phyloP scores from a whole-genome alignment of 1,140 invertebrate genomes.

The Heliconius nattereri region DNA sequence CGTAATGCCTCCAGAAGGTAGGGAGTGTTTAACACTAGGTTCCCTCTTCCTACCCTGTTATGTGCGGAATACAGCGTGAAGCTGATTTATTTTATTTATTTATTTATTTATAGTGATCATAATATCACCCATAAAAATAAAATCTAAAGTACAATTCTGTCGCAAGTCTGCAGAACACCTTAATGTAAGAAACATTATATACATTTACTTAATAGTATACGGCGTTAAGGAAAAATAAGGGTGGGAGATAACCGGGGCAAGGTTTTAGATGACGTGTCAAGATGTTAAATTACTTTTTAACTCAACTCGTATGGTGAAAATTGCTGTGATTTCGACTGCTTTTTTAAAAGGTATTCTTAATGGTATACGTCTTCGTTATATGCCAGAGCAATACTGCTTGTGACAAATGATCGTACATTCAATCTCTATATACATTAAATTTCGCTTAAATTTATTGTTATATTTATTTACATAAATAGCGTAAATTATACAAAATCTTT shows the following conservation, averaged over 20 bases:
- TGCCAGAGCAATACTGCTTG: not conserved
- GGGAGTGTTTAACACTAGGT: no score
- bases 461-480: no score
- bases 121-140: not conserved
- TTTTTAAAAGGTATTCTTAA: not conserved
- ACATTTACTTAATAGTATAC: conserved; percentile 36
- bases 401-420: not conserved
- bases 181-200: conserved; percentile 33
- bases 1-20: no score
- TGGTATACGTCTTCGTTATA: not conserved
- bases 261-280: conserved; percentile 22
- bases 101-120: not conserved
- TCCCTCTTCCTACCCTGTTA: no score
- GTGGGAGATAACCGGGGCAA: conserved; percentile 17
- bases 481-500: no score
- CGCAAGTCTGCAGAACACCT: conserved; percentile 17
- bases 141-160: not conserved
- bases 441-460: no score
- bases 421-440: not conserved
- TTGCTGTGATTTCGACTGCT: conserved; percentile 11
- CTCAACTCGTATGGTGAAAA: conserved; percentile 23
- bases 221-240: conserved; percentile 33
- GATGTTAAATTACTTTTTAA: conserved; percentile 30
- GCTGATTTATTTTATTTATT: no score
- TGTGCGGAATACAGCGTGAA: no score